These are phyloP conservation scores for Pelagia noctiluca DNA, from an alignment of 30 jellyfish, hydroid and myxozoan species.

Conservation along the genomic window DNA sequence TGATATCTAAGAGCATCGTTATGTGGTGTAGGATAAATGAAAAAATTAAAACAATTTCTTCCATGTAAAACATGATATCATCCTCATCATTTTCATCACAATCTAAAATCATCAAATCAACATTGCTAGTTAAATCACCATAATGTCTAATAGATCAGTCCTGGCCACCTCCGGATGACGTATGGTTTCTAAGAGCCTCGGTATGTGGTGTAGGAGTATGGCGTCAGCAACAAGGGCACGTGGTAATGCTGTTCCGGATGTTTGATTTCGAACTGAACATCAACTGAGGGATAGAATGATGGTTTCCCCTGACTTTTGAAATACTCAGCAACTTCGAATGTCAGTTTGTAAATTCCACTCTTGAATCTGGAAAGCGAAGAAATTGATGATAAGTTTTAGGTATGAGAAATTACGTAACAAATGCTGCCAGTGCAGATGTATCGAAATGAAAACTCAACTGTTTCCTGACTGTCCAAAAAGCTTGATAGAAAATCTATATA, in stretches of 20 bases:
- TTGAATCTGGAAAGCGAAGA: not conserved
- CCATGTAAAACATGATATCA: not conserved
- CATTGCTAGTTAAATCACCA: no score
- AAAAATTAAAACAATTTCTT: not conserved
- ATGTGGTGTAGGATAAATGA: not conserved
- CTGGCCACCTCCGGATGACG: not conserved
- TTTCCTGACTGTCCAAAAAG: no score
- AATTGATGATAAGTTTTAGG: not conserved
- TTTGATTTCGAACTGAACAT: constrained; percentile 30
- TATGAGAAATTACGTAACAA: not conserved
- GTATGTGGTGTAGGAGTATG: constrained; percentile 57
- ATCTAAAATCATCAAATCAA: no score
- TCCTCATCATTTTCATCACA: no score
- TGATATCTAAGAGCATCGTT: no score
- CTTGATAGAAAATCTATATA: no score
- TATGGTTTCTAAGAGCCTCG: constrained; percentile 39
- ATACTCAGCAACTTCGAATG: constrained; percentile 29
- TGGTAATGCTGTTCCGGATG: constrained; percentile 59
- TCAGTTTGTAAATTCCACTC: constrained; percentile 36
- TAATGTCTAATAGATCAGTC: no score
- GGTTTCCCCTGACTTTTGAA: constrained; percentile 32
- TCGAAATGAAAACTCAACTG: no score
- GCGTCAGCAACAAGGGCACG: constrained; percentile 43
- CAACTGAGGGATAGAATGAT: constrained; percentile 47
- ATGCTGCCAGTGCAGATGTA: not conserved